These are phyloP conservation scores for Gobio gobio DNA, from an alignment of 2,113 vertebrate genomes.

Conservation along the genomic window DNA sequence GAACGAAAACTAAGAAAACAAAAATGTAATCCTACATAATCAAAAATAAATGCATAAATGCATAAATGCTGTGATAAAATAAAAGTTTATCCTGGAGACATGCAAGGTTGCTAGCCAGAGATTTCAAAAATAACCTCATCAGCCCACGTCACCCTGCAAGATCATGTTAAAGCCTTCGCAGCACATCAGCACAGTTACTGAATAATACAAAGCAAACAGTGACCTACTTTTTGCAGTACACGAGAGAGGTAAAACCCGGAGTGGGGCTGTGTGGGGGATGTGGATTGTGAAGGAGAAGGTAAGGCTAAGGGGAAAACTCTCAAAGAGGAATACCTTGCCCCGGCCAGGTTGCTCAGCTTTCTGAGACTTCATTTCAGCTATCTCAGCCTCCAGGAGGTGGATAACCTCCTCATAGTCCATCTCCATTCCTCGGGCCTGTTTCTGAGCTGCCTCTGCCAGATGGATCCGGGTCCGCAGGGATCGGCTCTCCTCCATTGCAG, in stretches of 20 bases:
- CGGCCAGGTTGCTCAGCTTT: constrained; percentile 75
- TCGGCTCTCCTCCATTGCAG: constrained; percentile 81
- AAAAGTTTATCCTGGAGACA: constrained; percentile 44
- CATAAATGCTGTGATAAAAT: constrained; percentile 8
- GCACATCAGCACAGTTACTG: constrained; percentile 76
- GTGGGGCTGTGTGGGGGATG: constrained; percentile 56
- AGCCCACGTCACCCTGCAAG: constrained; percentile 60
- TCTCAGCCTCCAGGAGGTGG: constrained; percentile 89
- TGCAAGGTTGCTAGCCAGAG: constrained; percentile 57
- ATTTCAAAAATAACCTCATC: constrained; percentile 61
- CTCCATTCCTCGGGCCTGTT: constrained; percentile 88
- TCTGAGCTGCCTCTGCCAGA: constrained; percentile 87
- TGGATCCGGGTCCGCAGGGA: constrained; percentile 82
- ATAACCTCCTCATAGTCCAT: constrained; percentile 97
- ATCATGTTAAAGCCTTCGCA: constrained; percentile 61
- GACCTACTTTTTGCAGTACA: constrained; percentile 85
- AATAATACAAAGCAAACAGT: constrained; percentile 84
- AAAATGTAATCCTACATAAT: background rate
- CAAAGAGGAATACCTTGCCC: constrained; percentile 73
- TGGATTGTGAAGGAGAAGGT: constrained; percentile 74
- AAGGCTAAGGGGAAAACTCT: background rate
- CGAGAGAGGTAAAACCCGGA: constrained; percentile 80
- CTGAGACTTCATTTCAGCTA: constrained; percentile 88
- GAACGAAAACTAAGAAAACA: background rate
- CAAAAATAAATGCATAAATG: too few species aligned